Evolutionary conservation across 2,113 vertebrate genomes (phyloP).

Genomic region (Desmodus rotundus): DNA sequence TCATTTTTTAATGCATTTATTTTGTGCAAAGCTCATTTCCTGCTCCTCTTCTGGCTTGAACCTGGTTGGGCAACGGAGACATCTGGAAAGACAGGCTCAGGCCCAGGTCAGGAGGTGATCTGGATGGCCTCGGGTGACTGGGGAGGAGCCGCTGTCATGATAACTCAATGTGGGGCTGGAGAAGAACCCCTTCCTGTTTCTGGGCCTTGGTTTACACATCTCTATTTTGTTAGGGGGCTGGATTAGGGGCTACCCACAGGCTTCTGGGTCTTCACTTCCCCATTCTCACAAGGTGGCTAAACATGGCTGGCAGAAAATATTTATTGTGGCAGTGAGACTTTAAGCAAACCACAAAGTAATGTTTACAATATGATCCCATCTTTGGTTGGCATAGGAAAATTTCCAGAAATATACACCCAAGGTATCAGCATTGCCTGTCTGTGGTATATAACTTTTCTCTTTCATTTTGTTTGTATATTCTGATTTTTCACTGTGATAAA

Average conservation of each 20-base stretch:
- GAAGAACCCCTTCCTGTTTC: not conserved
- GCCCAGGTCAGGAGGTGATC: not conserved
- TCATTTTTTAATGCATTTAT: slow-evolving; percentile 31
- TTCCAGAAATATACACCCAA: slow-evolving; percentile 11
- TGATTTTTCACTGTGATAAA: slow-evolving; percentile 25
- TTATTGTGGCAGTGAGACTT: not conserved
- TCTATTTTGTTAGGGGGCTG: not conserved
- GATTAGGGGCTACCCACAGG: not conserved
- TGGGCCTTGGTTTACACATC: not conserved
- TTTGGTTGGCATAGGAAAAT: slow-evolving; percentile 35
- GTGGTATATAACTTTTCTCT: slow-evolving; percentile 11
- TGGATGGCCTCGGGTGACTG: not conserved
- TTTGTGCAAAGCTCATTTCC: not conserved
- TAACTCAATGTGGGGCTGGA: not conserved
- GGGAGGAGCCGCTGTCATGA: not conserved
- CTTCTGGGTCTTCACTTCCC: not conserved
- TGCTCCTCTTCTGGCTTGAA: not conserved
- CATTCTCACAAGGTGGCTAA: not conserved
- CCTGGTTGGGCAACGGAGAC: not conserved
- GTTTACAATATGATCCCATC: not conserved
- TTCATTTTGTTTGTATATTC: slow-evolving; percentile 29
- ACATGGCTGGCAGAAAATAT: not conserved
- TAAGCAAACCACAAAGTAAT: not conserved
- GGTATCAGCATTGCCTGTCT: not conserved
- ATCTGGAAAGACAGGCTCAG: not conserved